Conservation (phyloP, 2,797 vertebrate genomes). For the Lepus oiostolus region DNA sequence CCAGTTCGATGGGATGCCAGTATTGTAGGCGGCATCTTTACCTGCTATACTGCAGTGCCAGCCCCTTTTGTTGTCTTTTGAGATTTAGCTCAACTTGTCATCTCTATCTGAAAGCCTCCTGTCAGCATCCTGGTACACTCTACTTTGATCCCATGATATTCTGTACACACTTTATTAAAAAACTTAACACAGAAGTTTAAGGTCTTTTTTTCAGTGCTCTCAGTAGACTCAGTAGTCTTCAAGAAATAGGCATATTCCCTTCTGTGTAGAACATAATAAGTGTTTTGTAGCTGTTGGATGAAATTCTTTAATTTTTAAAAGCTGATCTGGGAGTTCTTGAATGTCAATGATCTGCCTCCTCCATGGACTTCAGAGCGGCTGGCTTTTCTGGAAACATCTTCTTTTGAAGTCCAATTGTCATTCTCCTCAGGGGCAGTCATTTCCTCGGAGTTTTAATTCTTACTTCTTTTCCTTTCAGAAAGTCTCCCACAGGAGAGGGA, state of each 20-base stretch:
- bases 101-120: neutral
- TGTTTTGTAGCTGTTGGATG: conserved; percentile 7
- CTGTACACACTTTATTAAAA: conserved; percentile 22
- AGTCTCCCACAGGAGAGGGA: conserved; percentile 28
- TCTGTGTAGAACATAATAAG: conserved; percentile 26
- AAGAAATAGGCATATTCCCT: neutral
- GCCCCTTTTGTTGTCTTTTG: neutral
- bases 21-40: too few species aligned
- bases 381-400: neutral
- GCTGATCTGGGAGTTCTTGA: neutral
- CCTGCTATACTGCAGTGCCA: too few species aligned
- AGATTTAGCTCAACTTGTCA: neutral
- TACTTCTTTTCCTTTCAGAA: conserved; percentile 48
- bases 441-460: conserved; percentile 60
- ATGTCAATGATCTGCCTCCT: neutral
- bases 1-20: too few species aligned
- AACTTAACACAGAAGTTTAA: neutral
- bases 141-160: neutral
- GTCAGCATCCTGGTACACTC: neutral
- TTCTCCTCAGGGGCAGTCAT: neutral
- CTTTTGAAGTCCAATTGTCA: conserved; percentile 28
- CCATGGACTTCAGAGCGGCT: neutral
- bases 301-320: conserved; percentile 20
- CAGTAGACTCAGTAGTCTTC: neutral
- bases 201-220: neutral